Conservation (phyloP, 53 echinoderm and acorn worm species). For the Mesocentrotus franciscanus region DNA sequence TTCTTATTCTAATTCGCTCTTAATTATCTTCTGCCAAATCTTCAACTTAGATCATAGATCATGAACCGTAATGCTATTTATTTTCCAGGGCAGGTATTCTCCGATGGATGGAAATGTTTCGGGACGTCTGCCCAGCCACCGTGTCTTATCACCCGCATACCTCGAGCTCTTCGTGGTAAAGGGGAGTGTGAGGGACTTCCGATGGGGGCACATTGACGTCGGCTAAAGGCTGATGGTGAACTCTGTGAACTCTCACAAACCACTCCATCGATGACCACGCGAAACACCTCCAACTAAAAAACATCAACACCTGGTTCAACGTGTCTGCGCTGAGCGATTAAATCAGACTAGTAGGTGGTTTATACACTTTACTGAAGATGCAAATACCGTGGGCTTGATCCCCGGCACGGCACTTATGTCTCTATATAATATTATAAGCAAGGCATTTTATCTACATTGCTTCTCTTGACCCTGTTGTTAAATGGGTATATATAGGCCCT, state of each 20-base stretch:
- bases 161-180: background rate
- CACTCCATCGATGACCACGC: background rate
- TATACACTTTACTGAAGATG: no score
- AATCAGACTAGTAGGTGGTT: no score
- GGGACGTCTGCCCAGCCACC: background rate
- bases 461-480: no score
- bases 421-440: no score
- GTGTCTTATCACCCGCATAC: background rate
- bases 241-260: background rate
- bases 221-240: background rate
- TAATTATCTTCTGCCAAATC: background rate
- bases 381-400: no score
- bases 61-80: background rate
- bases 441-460: no score
- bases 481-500: no score
- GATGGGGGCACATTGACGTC: background rate
- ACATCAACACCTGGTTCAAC: background rate
- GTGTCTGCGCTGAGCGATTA: no score
- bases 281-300: background rate
- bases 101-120: background rate
- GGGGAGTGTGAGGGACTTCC: slow-evolving; percentile 24
- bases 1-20: background rate
- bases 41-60: background rate
- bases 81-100: background rate
- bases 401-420: no score